Base-by-base conservation (phyloP, 2,797 vertebrate species). In the Triplophysa bombifrons region DNA sequence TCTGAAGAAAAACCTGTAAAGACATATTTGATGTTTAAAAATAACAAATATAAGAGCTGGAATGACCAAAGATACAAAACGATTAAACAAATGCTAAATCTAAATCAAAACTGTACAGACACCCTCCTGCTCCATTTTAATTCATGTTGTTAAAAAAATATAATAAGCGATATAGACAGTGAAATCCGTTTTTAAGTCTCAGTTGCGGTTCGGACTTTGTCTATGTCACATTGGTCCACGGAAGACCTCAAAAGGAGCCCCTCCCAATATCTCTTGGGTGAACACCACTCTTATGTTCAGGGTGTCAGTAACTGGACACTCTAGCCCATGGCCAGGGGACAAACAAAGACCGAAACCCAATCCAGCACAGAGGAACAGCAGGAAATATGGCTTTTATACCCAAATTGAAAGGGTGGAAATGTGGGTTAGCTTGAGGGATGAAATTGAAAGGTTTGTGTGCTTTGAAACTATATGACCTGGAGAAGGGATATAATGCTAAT, bases 241-340 rank as follows among this genome's bases (percentile, higher is more conserved):
- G 77, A 65, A 90, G 87, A 92, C 88, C 87, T 85, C 70, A 61
- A 81, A 81, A 84, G 71, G 51, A 79, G 69, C 60, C 84, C 46
- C 34, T 86, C 82, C 85, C 85, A 87, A 65, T 72, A 67, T 76
- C 27, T 75, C 79, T 77, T 80, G 80, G 72, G 51, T 85, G 87
- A 83, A 90, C 88, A 93, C 88, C 92, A 87, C 73, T 80, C 86
- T 88, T 89, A 88, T 93, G 93, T 92, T 94, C 30, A 70, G 81
- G 84, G 84, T 82, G 87, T 72, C 63, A 89, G 91, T 91, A 91
- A 93, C 80, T 63, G 85, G 90, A 83, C 83, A 65, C 88, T 83
- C 86, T 85, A 72, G 65, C 85, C 88, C 84, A 82, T 34, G 84
- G 79, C 73, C 73, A 74, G 83, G 83, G 81, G 86, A 87, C 86